A percentile compares a stretch with the other conserved stretches of the same genome.
Evolutionary conservation across 2,113 vertebrate genomes (phyloP).

Genomic region (Thermophis baileyi): DNA sequence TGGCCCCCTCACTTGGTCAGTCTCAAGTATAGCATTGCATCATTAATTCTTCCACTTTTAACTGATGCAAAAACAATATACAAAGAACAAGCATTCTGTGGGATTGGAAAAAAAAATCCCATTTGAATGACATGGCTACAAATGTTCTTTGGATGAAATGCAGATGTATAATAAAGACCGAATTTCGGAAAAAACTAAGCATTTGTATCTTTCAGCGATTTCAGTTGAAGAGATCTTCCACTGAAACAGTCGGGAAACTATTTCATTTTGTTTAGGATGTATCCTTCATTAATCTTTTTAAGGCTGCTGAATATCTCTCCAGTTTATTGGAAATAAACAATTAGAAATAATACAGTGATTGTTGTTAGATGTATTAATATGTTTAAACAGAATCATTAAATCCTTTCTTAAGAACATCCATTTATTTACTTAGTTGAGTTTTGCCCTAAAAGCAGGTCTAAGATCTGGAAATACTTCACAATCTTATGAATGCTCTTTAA

Average conservation of each 20-base stretch:
- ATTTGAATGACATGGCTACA: neutral
- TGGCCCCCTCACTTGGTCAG: neutral
- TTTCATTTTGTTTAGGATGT: neutral
- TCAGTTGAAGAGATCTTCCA: neutral
- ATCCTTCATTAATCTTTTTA: neutral
- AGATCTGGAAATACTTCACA: constrained; percentile 39
- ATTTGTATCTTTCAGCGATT: neutral
- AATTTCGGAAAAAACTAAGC: neutral
- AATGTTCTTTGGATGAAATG: neutral
- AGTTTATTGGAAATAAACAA: neutral
- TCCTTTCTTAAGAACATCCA: neutral
- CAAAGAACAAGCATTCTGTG: neutral
- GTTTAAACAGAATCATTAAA: neutral
- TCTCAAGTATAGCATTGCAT: neutral
- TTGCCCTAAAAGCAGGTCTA: neutral
- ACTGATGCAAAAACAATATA: neutral
- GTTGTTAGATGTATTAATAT: neutral
- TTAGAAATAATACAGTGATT: neutral
- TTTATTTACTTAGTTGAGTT: constrained; percentile 9
- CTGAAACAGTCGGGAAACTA: neutral
- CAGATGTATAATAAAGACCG: neutral
- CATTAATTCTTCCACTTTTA: too few species aligned
- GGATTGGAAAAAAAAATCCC: neutral
- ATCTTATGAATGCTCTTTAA: constrained; percentile 23
- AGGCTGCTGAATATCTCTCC: neutral